Evolutionary conservation across 64 coral and sea anemone genomes (phyloP), one percentile per base, ranked within the genome.

Genomic region (Montipora efflorescens): DNA sequence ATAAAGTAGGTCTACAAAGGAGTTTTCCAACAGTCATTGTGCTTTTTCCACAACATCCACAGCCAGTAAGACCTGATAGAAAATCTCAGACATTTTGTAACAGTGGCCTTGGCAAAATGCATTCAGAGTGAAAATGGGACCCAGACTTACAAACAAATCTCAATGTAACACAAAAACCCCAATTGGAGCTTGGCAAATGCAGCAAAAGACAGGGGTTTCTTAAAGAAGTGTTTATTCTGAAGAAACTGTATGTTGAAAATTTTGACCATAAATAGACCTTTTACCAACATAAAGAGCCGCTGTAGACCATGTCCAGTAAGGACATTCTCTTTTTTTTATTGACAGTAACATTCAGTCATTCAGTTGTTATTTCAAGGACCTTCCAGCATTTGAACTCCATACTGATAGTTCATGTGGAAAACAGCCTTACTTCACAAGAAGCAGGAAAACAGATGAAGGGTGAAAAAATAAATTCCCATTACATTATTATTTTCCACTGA

Each of bases 311-410:
- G 4, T 12, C 61, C 2, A 7, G 18, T 73, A 87, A 48, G 2
- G 19, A 16, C 19, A 21, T 66, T 4, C 9, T 14, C 67, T 3
- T 25, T 87, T 77, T 64, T 62, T 25, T 80, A 22, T 12, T 64
- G 64, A 44, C 76, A 98, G 97, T 88, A 98, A 98, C 66, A 98
- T 98, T 75, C 97, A 95, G 79, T 78, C 97, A 28, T 98, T 98
- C 79, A 98, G 94, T 77, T 98, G 97, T 84, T 98, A 96, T 19
- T 98, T 98, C 91, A 98, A 98, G 89, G 97, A 98, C 59, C 91
- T 98, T 16, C 97, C 97, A 59, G 97, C 97, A 59, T 96, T 98
- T 96, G 97, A 98, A 48, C 91, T 98, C 1, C 90, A 91, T 88
- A 67, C 94, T 84, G 97, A 98, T 69, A 88, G 88, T 55, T 91